Evolutionary conservation across 2,888 invertebrate species (phyloP), one percentile per base, ranked within the genome.

Genomic region (Cheilosia impressa): DNA sequence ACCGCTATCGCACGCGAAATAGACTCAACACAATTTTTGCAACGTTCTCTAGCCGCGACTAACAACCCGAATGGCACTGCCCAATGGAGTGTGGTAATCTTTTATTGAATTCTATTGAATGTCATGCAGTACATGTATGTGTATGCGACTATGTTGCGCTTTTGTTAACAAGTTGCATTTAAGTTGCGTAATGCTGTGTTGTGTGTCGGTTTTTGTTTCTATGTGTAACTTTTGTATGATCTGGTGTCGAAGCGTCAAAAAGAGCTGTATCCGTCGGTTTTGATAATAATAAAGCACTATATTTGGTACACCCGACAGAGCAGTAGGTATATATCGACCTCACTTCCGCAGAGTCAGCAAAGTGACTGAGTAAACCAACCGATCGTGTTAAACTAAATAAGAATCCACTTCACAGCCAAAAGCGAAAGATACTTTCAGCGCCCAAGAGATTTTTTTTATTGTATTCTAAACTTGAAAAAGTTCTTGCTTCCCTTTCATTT

Each of bases 61-160:
- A 45, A 57, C 68, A 69, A 80, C 50, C 72, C 80, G 75, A 72
- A 50, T 72, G 76, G 62, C 85, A 72, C 66, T 50, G 19, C 57
- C 65, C n/a, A 50, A 63, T 52, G 19, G 41, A 72, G 27, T 80
- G 66, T 62, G 77, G 52, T 77, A 19, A 77, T 66, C 62, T 85
- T 52, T 63, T 81, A 85, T 81, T 81, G 81, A 81, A 52, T 68
- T 81, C 76, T 55, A 45, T 43, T 57, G 62, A 85, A 72, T 76
- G 66, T 68, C 72, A 76, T 85, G 76, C 77, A 76, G 52, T 72
- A 72, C 72, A 77, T 81, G 85, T 19, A 4, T 4, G 34, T 34
- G 13, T 38, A 38, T 38, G 13, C 4, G 38, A 38, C 71, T 27
- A 45, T 71, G 34, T 22, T 71, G 66, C 60, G 76, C 63, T 71